A percentile compares a stretch with the other conserved stretches of the same genome.
Evolutionary conservation across 2,113 vertebrate species (phyloP).

Genomic region (Aviceda subcristata): DNA sequence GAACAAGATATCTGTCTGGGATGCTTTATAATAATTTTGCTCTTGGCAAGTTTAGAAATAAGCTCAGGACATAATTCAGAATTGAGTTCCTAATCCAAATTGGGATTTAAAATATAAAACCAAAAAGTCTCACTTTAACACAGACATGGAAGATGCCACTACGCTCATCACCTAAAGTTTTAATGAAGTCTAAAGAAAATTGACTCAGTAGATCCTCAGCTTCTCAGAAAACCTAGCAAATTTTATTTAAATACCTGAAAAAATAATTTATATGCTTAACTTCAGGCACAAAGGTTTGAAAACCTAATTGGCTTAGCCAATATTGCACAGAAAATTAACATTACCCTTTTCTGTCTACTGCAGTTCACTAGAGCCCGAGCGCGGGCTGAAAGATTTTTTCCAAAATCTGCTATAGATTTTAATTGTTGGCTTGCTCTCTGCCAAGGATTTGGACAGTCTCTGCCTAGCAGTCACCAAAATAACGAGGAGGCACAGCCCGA

Average conservation of each 20-base stretch:
- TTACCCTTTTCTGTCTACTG: background rate
- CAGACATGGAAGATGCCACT: background rate
- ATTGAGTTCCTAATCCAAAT: conserved; percentile 48
- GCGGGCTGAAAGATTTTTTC: background rate
- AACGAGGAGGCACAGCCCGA: background rate
- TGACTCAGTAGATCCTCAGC: background rate
- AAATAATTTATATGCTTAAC: conserved; percentile 58
- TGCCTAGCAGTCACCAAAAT: background rate
- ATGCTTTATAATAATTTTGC: conserved; percentile 31
- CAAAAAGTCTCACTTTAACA: background rate
- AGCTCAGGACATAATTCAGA: conserved; percentile 38
- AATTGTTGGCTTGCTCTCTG: background rate
- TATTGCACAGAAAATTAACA: background rate
- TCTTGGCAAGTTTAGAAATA: conserved; percentile 42
- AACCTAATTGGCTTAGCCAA: conserved; percentile 6
- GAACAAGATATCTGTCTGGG: conserved; percentile 12
- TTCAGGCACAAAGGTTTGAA: conserved; percentile 43
- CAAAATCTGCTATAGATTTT: background rate
- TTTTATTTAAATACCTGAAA: conserved; percentile 50
- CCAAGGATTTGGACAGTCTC: background rate
- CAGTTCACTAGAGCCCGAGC: background rate
- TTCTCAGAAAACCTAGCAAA: background rate
- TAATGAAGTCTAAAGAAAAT: conserved; percentile 48
- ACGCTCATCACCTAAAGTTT: background rate
- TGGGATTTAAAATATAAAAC: conserved; percentile 36